Conservation (phyloP, 35 echinoderm and acorn worm species). For the Hemicentrotus pulcherrimus region DNA sequence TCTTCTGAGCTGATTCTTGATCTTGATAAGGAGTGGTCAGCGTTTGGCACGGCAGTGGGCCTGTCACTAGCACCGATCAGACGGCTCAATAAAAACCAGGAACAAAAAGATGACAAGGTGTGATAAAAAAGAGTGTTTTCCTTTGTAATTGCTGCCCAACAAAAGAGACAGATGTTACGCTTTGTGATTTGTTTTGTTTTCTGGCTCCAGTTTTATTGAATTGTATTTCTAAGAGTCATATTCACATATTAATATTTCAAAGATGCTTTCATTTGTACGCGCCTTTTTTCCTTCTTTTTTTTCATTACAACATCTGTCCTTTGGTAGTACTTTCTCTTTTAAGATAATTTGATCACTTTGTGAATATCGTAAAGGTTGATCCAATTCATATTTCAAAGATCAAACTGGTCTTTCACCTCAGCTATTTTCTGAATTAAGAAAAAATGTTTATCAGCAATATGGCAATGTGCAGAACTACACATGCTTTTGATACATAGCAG, state of each 20-base stretch:
- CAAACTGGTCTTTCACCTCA: not conserved
- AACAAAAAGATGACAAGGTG: constrained; percentile 39
- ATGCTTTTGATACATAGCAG: too few species aligned
- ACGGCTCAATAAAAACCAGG: not conserved
- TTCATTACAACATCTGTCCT: not conserved
- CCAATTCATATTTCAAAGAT: not conserved
- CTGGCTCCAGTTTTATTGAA: not conserved
- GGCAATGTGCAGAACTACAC: too few species aligned
- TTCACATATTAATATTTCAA: not conserved
- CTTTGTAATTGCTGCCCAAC: constrained; percentile 28
- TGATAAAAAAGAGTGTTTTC: constrained; percentile 20
- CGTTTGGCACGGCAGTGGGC: not conserved
- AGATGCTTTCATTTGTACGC: not conserved
- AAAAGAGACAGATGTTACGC: constrained; percentile 21
- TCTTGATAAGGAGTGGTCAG: constrained; percentile 4
- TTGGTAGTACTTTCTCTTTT: not conserved
- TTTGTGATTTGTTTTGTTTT: not conserved
- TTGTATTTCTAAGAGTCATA: not conserved
- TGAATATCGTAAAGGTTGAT: not conserved
- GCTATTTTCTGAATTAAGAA: not conserved
- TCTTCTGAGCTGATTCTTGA: not conserved
- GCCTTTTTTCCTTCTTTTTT: not conserved
- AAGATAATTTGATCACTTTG: not conserved
- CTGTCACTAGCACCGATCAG: not conserved
- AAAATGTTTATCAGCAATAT: too few species aligned